Evolutionary conservation across 2,113 vertebrate species (phyloP).

Genomic region (Ceyx cyanopectus): DNA sequence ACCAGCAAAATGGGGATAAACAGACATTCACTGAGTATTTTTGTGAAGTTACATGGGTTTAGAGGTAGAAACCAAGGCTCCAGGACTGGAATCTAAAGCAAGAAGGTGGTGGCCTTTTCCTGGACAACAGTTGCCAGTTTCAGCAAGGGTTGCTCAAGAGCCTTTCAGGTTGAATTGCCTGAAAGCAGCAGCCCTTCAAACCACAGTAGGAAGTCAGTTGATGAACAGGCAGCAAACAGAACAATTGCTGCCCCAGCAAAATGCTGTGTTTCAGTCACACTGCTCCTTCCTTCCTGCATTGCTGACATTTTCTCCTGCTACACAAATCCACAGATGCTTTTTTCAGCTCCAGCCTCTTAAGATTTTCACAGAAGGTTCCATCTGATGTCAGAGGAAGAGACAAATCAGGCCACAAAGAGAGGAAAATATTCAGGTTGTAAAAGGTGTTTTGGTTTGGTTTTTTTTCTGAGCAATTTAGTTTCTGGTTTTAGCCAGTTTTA

Average conservation of each 20-base stretch:
- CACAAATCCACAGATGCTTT: not conserved
- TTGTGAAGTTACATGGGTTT: not conserved
- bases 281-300: not conserved
- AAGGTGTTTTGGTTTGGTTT: not conserved
- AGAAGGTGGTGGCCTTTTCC: not conserved
- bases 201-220: not conserved
- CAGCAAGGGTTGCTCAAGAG: not conserved
- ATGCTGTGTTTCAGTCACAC: not conserved
- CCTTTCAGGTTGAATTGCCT: slow-evolving; percentile 11
- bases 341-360: not conserved
- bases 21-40: not conserved
- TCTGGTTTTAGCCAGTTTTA: not conserved
- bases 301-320: not conserved
- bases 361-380: not conserved
- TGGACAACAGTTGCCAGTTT: not conserved
- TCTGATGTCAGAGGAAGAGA: not conserved
- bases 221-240: not conserved
- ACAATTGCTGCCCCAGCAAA: not conserved
- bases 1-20: not conserved
- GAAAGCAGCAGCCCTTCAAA: not conserved
- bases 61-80: not conserved
- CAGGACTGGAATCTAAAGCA: not conserved
- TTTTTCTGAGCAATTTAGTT: not conserved
- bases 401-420: not conserved
- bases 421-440: not conserved